These are phyloP conservation scores for Colaptes auratus DNA, from an alignment of 2,113 vertebrate genomes.

Conservation along the genomic window DNA sequence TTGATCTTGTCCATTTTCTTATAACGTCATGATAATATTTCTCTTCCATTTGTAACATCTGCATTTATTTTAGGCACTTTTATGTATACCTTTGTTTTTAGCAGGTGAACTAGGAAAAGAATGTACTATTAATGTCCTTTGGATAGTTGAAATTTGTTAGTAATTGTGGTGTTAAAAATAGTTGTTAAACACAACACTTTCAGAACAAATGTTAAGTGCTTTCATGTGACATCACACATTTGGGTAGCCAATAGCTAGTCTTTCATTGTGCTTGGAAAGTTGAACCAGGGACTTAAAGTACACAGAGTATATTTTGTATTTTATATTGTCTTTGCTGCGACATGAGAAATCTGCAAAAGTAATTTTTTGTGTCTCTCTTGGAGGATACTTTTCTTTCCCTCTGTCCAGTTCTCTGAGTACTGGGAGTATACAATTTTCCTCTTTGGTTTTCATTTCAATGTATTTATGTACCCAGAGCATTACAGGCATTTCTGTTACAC, in stretches of 20 bases:
- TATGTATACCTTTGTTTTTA: not conserved
- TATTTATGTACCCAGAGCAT: not conserved
- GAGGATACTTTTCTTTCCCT: not conserved
- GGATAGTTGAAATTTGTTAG: not conserved
- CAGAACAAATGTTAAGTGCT: not conserved
- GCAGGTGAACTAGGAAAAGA: not conserved
- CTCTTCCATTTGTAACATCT: not conserved
- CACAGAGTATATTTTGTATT: slow-evolving; percentile 38
- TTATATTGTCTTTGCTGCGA: slow-evolving; percentile 28
- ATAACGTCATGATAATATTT: not conserved
- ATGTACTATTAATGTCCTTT: not conserved
- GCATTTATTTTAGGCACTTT: not conserved
- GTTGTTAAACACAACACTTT: not conserved
- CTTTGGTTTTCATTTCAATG: not conserved
- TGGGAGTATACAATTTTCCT: not conserved
- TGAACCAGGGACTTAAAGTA: not conserved
- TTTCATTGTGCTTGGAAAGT: slow-evolving; percentile 32
- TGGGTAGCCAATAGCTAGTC: slow-evolving; percentile 1
- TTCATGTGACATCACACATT: slow-evolving; percentile 47
- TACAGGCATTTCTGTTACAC: not conserved
- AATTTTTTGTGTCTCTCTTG: slow-evolving; percentile 41
- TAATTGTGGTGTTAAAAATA: not conserved
- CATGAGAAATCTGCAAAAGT: slow-evolving; percentile 45
- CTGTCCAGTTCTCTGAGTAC: not conserved
- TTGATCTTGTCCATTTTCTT: not conserved